Base-by-base conservation (phyloP, 1,140 invertebrate genomes). In the Drosophila trapezifrons region DNA sequence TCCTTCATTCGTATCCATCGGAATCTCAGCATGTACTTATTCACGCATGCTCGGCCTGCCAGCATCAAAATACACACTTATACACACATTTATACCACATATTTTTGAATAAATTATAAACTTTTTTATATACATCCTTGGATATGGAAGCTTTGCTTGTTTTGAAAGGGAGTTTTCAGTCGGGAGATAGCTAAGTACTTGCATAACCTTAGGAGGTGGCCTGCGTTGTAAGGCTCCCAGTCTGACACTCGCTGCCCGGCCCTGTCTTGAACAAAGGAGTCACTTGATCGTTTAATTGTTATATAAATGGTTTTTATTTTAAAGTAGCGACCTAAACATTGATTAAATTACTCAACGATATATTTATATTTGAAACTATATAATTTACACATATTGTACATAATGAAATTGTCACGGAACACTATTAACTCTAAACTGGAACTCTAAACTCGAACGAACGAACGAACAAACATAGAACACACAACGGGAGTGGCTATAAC, bases 1-100 rank as follows among this genome's bases (percentile, higher is more conserved):
- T 66, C 56, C 65, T 57, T 46, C 62, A 76, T 64, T 80, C 73
- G 76, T 67, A 64, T 40, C 79, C 56, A 75, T 74, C 22, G 78
- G 82, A 86, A 85, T 85, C 81, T 85, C 81, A 86, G 74, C 82
- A 86, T 86, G 81, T 85, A 85, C 81, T 85, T 85, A 85, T 86
- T 54, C 35, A 47, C 42, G 42, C 67, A 71, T 70, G 67, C 65
- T 51, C 37, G 40, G 42, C 35, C 20, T 43, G 35, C 40, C 49
- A 56, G 65, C 67, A 60, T 72, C 32, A 46, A 73, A 45, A 73
- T 35, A 73, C 49, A 52, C 40, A 32, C 13, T 42, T 59, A 64
- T 27, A 54, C 59, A 73, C 69, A 74, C 58, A 63, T 56, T 75
- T 64, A 52, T 69, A 63, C 37, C 43, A 37, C 7, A 20, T 75